These are phyloP conservation scores for Cremastinae sp. DNA, from an alignment of 2,888 invertebrate species.

Conservation along the genomic window DNA sequence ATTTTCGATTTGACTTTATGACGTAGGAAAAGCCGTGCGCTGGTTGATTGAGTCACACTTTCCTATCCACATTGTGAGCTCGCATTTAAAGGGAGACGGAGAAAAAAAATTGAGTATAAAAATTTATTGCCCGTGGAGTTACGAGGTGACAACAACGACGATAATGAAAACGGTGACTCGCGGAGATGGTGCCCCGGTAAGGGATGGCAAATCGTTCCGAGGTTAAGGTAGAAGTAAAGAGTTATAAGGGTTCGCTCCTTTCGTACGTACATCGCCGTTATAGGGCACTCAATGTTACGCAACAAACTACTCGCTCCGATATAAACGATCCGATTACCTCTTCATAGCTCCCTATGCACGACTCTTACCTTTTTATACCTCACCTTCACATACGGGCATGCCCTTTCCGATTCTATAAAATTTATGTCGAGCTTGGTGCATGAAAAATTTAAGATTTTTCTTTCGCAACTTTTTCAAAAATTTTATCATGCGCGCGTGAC, in stretches of 20 bases:
- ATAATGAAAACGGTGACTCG: background rate
- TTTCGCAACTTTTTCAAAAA: too few relatives aligned
- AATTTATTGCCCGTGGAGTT: background rate
- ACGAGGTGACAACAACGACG: conserved; percentile 4
- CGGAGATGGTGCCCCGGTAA: background rate
- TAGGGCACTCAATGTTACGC: conserved; percentile 36
- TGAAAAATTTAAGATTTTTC: conserved; percentile 3
- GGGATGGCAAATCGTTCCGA: background rate
- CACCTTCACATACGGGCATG: background rate
- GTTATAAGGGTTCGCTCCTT: conserved; percentile 21
- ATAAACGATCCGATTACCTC: conserved; percentile 44
- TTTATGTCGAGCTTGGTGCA: background rate
- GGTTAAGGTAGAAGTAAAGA: background rate
- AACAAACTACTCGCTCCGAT: conserved; percentile 37
- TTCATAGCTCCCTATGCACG: conserved; percentile 16
- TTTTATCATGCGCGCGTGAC: too few relatives aligned
- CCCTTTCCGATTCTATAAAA: conserved; percentile 4
- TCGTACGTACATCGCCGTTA: conserved; percentile 7
- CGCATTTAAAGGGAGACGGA: background rate
- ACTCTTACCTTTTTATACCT: background rate
- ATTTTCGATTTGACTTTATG: conserved; percentile 20
- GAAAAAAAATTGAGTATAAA: background rate
- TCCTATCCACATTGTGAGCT: background rate
- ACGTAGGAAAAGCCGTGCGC: too few relatives aligned
- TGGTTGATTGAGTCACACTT: background rate